These are phyloP conservation scores for Coreius guichenoti DNA, from an alignment of 2,797 vertebrate genomes.

Conservation along the genomic window DNA sequence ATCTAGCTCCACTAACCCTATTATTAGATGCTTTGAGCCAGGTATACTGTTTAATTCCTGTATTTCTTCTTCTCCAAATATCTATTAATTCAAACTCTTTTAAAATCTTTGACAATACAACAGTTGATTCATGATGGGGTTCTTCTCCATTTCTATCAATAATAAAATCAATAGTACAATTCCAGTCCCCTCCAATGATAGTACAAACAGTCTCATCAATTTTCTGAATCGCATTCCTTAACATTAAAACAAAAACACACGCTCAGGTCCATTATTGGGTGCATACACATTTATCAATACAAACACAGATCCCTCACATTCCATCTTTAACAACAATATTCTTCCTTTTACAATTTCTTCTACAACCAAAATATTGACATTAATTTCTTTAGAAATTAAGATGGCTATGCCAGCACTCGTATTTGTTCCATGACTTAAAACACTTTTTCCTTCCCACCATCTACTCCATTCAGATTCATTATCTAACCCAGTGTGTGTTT, in stretches of 20 bases:
- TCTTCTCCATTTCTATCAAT: neutral
- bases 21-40: neutral
- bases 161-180: neutral
- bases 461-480: too few relatives aligned
- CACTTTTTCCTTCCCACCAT: too few relatives aligned
- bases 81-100: neutral
- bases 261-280: neutral
- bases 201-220: neutral
- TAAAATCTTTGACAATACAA: neutral
- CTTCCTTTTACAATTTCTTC: neutral
- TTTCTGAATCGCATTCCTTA: neutral
- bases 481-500: too few relatives aligned
- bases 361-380: neutral
- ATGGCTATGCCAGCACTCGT: neutral
- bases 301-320: neutral
- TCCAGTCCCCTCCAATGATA: neutral
- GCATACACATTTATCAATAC: neutral
- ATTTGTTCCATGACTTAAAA: too few relatives aligned
- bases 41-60: neutral
- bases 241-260: too few relatives aligned
- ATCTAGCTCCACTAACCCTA: neutral
- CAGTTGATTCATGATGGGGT: too few relatives aligned
- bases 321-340: neutral
- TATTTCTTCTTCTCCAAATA: neutral
- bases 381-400: neutral